Conservation (phyloP, 1,140 invertebrate species). For the Leptoteleia sp. region DNA sequence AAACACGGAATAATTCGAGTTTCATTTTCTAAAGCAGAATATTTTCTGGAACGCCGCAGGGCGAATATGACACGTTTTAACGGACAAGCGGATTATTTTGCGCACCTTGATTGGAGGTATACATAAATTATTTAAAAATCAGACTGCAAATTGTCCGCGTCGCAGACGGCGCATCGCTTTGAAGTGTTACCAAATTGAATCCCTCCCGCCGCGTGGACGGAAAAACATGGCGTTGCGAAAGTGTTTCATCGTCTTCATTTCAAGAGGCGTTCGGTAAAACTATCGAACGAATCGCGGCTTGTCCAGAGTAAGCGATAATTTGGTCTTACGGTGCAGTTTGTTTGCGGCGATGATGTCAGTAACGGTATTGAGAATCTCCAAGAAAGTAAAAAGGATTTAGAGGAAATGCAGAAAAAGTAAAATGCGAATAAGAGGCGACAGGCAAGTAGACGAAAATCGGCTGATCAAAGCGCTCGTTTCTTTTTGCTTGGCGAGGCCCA, state of each 20-base stretch:
- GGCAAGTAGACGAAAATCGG: conserved; percentile 41
- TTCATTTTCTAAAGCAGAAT: conserved; percentile 41
- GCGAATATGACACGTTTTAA: conserved; percentile 35
- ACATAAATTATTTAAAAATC: conserved; percentile 40
- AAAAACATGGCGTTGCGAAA: conserved; percentile 44
- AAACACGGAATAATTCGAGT: conserved; percentile 53
- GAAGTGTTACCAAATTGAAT: conserved; percentile 31
- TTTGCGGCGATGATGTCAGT: conserved; percentile 55
- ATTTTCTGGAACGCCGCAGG: conserved; percentile 6
- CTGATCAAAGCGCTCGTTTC: conserved; percentile 42
- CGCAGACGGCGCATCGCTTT: conserved; percentile 4
- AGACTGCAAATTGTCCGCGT: background rate
- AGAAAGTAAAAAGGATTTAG: conserved; percentile 64
- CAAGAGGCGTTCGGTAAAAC: conserved; percentile 39
- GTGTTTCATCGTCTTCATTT: conserved; percentile 54
- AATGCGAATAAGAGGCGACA: conserved; percentile 48
- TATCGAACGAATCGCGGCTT: conserved; percentile 59
- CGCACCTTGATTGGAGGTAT: background rate
- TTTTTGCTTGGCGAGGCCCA: conserved; percentile 22
- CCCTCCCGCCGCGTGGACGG: conserved; percentile 11
- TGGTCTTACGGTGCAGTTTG: conserved; percentile 69
- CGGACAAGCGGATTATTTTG: conserved; percentile 23
- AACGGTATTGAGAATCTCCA: conserved; percentile 51
- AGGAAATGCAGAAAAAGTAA: conserved; percentile 53
- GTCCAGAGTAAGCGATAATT: conserved; percentile 69